Evolutionary conservation across 2,888 invertebrate species (phyloP).

Genomic region (Hybos culiciformis): DNA sequence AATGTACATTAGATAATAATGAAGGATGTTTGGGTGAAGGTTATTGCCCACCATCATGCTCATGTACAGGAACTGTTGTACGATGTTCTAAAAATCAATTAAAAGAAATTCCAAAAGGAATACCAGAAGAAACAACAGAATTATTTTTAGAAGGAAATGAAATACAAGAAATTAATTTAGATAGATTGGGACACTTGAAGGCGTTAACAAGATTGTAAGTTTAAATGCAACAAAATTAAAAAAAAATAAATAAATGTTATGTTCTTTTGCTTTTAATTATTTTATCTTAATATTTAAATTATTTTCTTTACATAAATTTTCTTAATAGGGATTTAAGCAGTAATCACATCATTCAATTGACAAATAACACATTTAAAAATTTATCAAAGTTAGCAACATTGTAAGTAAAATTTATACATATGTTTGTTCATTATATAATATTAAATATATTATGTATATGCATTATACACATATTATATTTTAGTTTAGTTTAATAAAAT

Average conservation of each 20-base stretch:
- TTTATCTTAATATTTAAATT: constrained; percentile 3
- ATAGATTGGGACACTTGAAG: constrained; percentile 71
- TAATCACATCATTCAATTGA: constrained; percentile 79
- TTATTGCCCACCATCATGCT: constrained; percentile 82
- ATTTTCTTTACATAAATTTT: constrained; percentile 23
- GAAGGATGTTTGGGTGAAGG: constrained; percentile 77
- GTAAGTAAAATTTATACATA: constrained; percentile 43
- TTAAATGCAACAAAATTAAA: background rate
- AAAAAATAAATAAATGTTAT: background rate
- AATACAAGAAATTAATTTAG: constrained; percentile 70
- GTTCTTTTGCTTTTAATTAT: constrained; percentile 7
- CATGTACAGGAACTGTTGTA: constrained; percentile 83
- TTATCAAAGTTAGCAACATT: constrained; percentile 83
- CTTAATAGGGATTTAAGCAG: constrained; percentile 92
- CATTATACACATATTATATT: too few relatives aligned
- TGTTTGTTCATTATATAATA: too few relatives aligned
- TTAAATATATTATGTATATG: too few relatives aligned
- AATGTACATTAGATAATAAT: constrained; percentile 68
- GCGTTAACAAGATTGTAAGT: constrained; percentile 78
- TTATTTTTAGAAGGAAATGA: constrained; percentile 93
- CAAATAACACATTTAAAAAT: constrained; percentile 82
- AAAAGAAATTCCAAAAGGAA: constrained; percentile 68
- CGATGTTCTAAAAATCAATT: constrained; percentile 75
- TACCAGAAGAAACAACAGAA: constrained; percentile 90
- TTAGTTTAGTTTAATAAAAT: too few relatives aligned